Base-by-base conservation (phyloP, 2,113 vertebrate species). In the Cynopterus brachyotis region DNA sequence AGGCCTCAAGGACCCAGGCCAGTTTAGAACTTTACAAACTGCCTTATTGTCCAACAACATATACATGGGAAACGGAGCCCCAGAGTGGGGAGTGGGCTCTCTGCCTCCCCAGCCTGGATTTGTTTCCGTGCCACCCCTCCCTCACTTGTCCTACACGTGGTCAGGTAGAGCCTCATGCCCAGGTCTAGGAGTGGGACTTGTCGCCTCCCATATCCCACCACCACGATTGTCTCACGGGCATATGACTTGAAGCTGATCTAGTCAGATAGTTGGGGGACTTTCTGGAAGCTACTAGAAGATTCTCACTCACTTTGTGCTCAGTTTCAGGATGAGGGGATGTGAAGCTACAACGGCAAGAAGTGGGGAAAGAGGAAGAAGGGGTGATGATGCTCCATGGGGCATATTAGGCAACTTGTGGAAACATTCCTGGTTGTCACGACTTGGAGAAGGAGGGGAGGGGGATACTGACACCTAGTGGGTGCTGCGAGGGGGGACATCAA, bases 131-230 rank as follows among this genome's bases (percentile, higher is more conserved):
- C 20, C 4, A 0, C 6, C 62, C 11, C 10, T 2, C 24, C 60
- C 37, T 9, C 1, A 16, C 19, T 12, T 19, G 20, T 66, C 1
- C 22, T 7, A 6, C 24, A 0, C 4, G 0, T 30, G 40, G 7
- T 60, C 28, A 35, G 1, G 4, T 20, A 20, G 35, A 59, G 42
- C 86, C 16, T 93, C n/a, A 1, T 1, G 5, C 1, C 8, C 55
- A 4, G 53, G 45, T 32, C 6, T 16, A 11, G 30, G 40, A 22
- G 5, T 2, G 7, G 62, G 60, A 35, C 57, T 11, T 1, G 19
- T 17, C 6, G 2, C 16, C 6, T 11, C 12, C 60, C 47, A 55
- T 69, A 12, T n/a, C 7, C 16, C 22, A 17, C 55, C 1, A 20
- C 26, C 16, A 45, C 69, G 0, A 50, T 45, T 62, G 75, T 80